Evolutionary conservation across 2,113 vertebrate genomes (phyloP), one percentile per base, ranked within the genome.

Genomic region (Pitta sordida): DNA sequence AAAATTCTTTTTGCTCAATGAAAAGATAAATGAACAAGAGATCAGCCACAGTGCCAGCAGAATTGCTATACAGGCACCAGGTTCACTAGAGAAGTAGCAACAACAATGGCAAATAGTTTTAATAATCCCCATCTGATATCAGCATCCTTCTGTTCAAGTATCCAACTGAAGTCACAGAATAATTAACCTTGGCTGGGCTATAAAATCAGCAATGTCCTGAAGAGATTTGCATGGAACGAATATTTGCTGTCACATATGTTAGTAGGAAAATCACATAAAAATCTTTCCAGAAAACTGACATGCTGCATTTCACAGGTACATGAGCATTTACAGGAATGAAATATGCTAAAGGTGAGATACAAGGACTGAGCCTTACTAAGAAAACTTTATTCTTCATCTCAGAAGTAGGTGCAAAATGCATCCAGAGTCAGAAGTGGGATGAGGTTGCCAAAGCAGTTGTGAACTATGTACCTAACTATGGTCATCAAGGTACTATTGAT

Each of bases 71-170:
- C 52, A 70, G 46, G 29, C 4, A 1, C 32, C 78, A 77, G 29
- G 39, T 68, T 94, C 49, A 29, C 48, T 7, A 3, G 39, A 53
- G 30, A 81, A 67, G 16, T 9, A 86, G 37, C 27, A 81, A 67
- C 48, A 86, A 19, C 55, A 81, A 12, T 22, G 24, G 63, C 11
- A 94, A 83, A 87, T 15, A 60, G 63, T 79, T 62, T 78, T 44
- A 26, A 58, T 86, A 91, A 87, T 87, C 53, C 41, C 52, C n/a
- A 69, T 37, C 59, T 88, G 60, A 58, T 67, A 91, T 46, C 80
- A 88, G 30, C 64, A 88, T 88, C 64, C n/a, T 76, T 77, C 75
- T 91, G 23, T 59, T 94, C 27, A 70, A 91, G 14, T 39, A 63
- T 43, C 59, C 43, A 59, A 15, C 41, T 76, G 52, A 88, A 93